Evolutionary conservation across 2,888 invertebrate genomes (phyloP).

Genomic region (Digitonthophagus gazella): DNA sequence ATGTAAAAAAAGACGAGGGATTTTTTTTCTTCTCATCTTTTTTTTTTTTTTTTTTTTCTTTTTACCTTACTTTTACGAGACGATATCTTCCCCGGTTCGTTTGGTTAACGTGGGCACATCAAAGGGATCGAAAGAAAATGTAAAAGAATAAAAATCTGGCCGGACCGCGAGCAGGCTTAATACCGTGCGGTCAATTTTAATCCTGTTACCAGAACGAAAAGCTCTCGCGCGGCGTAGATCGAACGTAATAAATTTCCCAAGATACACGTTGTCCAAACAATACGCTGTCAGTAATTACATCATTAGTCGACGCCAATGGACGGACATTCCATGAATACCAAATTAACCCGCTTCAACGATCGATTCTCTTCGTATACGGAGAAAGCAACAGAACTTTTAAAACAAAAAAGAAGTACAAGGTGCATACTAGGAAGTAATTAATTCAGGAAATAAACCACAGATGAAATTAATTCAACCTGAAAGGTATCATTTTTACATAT

Average conservation of each 20-base stretch:
- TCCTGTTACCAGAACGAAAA: neutral
- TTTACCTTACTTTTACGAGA: neutral
- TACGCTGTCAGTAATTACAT: constrained; percentile 42
- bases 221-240: no score
- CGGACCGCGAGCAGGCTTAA: no score
- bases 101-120: neutral
- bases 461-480: no score
- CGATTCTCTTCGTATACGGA: neutral
- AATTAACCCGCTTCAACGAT: constrained; percentile 30
- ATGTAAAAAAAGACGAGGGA: constrained; percentile 11
- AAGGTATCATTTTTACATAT: constrained; percentile 2
- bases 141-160: neutral
- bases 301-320: constrained; percentile 42
- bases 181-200: neutral
- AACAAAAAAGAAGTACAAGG: no score
- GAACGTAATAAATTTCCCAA: constrained; percentile 30
- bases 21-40: neutral
- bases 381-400: neutral
- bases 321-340: constrained; percentile 42
- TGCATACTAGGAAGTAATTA: no score
- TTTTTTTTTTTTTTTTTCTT: no score
- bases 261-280: constrained; percentile 42
- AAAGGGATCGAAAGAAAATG: neutral
- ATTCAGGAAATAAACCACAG: no score
- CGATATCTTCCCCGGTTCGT: neutral